Evolutionary conservation across 2,888 invertebrate species (phyloP).

Genomic region (Pollenia griseotomentosa): DNA sequence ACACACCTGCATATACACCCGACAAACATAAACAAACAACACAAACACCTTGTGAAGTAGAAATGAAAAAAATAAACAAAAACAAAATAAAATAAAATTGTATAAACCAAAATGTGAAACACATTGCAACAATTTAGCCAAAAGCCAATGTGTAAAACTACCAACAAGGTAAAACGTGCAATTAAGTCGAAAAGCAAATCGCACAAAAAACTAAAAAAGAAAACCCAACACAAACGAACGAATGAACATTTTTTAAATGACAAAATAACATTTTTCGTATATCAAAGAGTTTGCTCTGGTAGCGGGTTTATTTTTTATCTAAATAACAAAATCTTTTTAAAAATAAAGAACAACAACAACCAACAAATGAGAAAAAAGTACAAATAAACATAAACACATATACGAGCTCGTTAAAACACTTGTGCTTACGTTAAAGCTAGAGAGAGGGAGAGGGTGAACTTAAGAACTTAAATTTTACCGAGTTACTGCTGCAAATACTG

Average conservation of each 20-base stretch:
- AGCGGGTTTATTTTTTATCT: constrained; percentile 53
- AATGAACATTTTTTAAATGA: constrained; percentile 25
- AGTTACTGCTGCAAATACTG: constrained; percentile 46
- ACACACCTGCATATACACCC: not conserved
- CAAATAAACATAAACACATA: constrained; percentile 24
- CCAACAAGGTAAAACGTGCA: constrained; percentile 61
- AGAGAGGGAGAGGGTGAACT: constrained; percentile 21
- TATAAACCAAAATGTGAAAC: constrained; percentile 57
- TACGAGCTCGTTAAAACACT: not conserved
- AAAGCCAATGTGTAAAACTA: constrained; percentile 60
- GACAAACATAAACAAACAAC: constrained; percentile 16
- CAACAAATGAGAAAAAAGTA: constrained; percentile 7
- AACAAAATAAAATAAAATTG: constrained; percentile 37
- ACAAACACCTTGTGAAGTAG: constrained; percentile 21
- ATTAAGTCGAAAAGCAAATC: constrained; percentile 57
- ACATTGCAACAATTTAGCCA: constrained; percentile 64
- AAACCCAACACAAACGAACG: constrained; percentile 32
- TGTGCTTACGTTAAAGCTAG: not conserved
- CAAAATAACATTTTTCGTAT: constrained; percentile 47
- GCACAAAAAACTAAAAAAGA: constrained; percentile 15
- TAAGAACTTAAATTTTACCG: constrained; percentile 48
- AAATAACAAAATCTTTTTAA: constrained; percentile 56
- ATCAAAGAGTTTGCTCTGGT: not conserved
- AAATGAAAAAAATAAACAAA: constrained; percentile 14
- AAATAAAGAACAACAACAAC: not conserved